These are phyloP conservation scores for Myotis pilosus DNA, from an alignment of 2,797 vertebrate species.

Conservation along the genomic window DNA sequence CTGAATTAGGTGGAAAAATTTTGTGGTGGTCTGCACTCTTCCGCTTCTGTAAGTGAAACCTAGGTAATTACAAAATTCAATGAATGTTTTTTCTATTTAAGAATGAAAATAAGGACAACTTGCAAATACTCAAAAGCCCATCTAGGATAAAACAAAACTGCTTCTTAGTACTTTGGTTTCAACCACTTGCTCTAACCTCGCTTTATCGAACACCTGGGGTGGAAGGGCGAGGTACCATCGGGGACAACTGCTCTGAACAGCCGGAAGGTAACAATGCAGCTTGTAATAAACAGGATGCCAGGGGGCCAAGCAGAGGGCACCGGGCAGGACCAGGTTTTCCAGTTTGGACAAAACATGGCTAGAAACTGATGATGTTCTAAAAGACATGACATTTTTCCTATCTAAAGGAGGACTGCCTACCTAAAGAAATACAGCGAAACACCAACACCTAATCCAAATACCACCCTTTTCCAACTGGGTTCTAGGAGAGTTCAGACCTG, in stretches of 20 bases:
- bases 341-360: constrained; percentile 23
- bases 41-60: not conserved
- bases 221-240: not conserved
- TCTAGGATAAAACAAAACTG: not conserved
- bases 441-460: not conserved
- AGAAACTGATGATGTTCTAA: not conserved
- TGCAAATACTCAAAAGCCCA: constrained; percentile 15
- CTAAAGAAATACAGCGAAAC: not conserved
- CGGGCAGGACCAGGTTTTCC: constrained; percentile 22
- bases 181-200: not conserved
- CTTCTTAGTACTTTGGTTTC: not conserved
- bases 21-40: not conserved
- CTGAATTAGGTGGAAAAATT: not conserved
- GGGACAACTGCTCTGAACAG: constrained; percentile 28
- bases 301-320: not conserved
- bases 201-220: constrained; percentile 17
- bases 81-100: not conserved
- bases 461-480: not conserved
- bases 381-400: not conserved
- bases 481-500: not conserved
- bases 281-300: constrained; percentile 49
- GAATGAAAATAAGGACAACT: not conserved
- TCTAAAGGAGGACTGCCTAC: not conserved
- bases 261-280: constrained; percentile 49
- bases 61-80: not conserved